Evolutionary conservation across 2,888 invertebrate species (phyloP).

Genomic region (Leuctra nigra): DNA sequence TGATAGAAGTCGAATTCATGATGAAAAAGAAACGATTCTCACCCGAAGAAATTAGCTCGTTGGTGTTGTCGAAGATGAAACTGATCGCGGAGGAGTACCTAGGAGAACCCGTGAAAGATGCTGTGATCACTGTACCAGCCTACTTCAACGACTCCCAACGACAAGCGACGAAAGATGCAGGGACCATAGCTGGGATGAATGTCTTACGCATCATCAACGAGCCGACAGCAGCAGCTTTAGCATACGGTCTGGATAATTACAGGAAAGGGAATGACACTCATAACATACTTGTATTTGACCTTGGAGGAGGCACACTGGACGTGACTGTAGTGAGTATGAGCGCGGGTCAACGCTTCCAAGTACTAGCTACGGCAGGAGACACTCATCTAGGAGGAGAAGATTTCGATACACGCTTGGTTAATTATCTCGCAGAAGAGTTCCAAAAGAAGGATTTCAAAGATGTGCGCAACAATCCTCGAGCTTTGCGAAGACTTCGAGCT

Average conservation of each 20-base stretch:
- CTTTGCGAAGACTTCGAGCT: constrained; percentile 42
- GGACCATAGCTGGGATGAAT: constrained; percentile 50
- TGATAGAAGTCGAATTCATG: constrained; percentile 52
- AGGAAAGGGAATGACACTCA: constrained; percentile 46
- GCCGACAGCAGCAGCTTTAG: constrained; percentile 47
- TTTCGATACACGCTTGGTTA: constrained; percentile 51
- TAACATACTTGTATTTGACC: constrained; percentile 54
- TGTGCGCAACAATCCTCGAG: constrained; percentile 41
- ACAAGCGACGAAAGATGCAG: constrained; percentile 55
- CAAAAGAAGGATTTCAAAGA: constrained; percentile 45
- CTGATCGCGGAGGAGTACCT: constrained; percentile 56
- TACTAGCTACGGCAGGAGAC: constrained; percentile 58
- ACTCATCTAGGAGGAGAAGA: constrained; percentile 52
- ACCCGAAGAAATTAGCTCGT: constrained; percentile 55
- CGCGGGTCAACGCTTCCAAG: constrained; percentile 59
- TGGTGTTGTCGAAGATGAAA: constrained; percentile 56
- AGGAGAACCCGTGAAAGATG: constrained; percentile 48
- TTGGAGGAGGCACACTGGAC: constrained; percentile 62
- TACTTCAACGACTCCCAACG: constrained; percentile 44
- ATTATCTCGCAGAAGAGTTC: constrained; percentile 48
- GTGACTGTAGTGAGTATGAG: constrained; percentile 61
- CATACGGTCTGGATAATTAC: constrained; percentile 48
- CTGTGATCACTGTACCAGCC: constrained; percentile 62
- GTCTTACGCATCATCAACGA: constrained; percentile 49
- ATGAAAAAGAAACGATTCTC: constrained; percentile 54